Evolutionary conservation across 2,888 invertebrate species (phyloP).

Genomic region (Horisme vitalbata): DNA sequence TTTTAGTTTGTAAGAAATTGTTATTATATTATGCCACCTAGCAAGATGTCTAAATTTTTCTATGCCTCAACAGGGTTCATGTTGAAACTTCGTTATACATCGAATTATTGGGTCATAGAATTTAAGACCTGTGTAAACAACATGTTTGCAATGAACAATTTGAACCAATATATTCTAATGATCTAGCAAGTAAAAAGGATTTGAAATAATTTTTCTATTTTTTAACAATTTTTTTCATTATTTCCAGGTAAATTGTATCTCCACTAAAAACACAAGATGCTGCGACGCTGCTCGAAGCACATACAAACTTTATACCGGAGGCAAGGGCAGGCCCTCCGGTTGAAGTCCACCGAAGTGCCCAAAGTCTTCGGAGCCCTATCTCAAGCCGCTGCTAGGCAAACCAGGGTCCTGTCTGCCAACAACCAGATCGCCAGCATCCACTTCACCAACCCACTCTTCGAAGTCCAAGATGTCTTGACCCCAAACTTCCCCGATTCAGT

Average conservation of each 20-base stretch:
- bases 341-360: slow-evolving; percentile 63
- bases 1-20: too few relatives aligned
- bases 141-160: too few relatives aligned
- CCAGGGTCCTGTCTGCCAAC: slow-evolving; percentile 52
- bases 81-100: too few relatives aligned
- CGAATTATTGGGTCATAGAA: too few relatives aligned
- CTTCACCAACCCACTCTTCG: slow-evolving; percentile 64
- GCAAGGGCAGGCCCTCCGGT: slow-evolving; percentile 68
- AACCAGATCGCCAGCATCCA: slow-evolving; percentile 69
- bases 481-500: slow-evolving; percentile 99
- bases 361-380: slow-evolving; percentile 55
- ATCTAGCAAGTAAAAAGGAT: too few relatives aligned
- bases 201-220: neutral
- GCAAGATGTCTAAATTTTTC: too few relatives aligned
- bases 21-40: too few relatives aligned
- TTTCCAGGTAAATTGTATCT: slow-evolving; percentile 53
- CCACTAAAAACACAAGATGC: slow-evolving; percentile 57
- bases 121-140: too few relatives aligned
- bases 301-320: slow-evolving; percentile 74
- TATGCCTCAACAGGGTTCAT: too few relatives aligned
- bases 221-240: neutral
- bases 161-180: too few relatives aligned
- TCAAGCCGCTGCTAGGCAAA: slow-evolving; percentile 46
- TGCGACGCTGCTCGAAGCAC: slow-evolving; percentile 77
- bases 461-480: slow-evolving; percentile 87